Evolutionary conservation across 1,140 invertebrate genomes (phyloP), one percentile per base, ranked within the genome.

Genomic region (Drosophila athabasca): DNA sequence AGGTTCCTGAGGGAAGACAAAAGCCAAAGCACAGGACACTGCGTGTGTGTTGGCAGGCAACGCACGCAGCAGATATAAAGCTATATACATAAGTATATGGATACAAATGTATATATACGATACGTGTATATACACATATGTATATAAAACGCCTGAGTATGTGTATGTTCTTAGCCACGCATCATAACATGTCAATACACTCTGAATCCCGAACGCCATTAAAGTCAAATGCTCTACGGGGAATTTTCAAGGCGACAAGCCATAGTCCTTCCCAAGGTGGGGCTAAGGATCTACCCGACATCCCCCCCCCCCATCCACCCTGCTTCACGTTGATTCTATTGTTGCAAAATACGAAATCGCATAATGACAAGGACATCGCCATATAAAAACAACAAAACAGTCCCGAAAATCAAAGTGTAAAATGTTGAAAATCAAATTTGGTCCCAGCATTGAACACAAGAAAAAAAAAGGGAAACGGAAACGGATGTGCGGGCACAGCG

Each of bases 111-210:
- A 7, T 2, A 31, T 15, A 15, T 45, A 51, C 35, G 17, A 41
- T 24, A 19, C 22, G 44, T 41, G 57, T 75, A 46, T 24, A 45
- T 60, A 19, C 17, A 19, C 17, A 19, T 19, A 19, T 26, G 5
- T 26, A 11, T 29, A 48, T 39, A 39, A 39, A 13, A 13, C 35
- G 35, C 11, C 11, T 52, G 39, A 45, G 46, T 62, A 43, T 41
- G 48, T 69, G 73, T 58, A 39, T 44, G 73, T 65, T 44, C 52
- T 77, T 46, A 73, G 82, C 78, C 82, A 87, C 82, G 82, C 82
- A 85, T 85, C 82, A 85, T 85, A 85, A 85, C 82, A 81, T 85
- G 82, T 87, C 82, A 80, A 85, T 85, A 85, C 81, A 81, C 82
- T 46, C 66, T 45, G 54, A 69, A 61, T 53, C 52, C 64, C 73